These are phyloP conservation scores for Eremobia ochroleuca DNA, from an alignment of 2,888 invertebrate genomes.

Conservation along the genomic window DNA sequence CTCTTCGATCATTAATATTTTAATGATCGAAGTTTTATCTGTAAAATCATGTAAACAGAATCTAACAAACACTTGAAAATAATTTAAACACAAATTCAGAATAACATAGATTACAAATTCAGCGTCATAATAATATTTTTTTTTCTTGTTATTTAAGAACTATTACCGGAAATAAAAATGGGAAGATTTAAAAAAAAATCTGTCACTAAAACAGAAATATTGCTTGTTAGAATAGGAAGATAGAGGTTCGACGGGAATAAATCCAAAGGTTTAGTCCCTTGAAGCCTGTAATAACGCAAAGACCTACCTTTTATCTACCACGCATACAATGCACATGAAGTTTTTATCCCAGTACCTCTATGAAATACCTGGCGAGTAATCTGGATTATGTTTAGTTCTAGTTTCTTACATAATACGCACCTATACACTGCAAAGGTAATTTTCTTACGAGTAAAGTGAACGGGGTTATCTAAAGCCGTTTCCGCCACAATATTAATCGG, in stretches of 20 bases:
- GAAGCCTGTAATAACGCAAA: too few species aligned
- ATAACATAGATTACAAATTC: neutral
- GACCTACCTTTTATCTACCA: neutral
- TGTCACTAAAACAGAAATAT: neutral
- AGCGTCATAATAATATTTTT: neutral
- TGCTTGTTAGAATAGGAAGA: neutral
- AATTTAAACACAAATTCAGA: neutral
- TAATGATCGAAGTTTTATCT: too few species aligned
- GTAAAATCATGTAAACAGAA: slow-evolving; percentile 11
- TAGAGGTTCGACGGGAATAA: neutral
- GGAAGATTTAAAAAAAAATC: too few species aligned
- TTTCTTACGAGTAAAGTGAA: slow-evolving; percentile 17
- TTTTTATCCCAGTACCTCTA: too few species aligned
- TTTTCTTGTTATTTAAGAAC: too few species aligned
- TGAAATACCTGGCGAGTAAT: too few species aligned
- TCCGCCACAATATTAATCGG: slow-evolving; percentile 48
- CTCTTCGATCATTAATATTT: too few species aligned
- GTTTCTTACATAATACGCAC: neutral
- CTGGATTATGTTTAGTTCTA: neutral
- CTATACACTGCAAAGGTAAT: slow-evolving; percentile 2
- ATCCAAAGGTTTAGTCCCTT: too few species aligned
- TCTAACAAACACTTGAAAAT: slow-evolving; percentile 5
- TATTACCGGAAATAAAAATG: neutral
- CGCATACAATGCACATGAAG: neutral
- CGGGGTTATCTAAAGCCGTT: slow-evolving; percentile 42